Conservation (phyloP, 64 coral and sea anemone genomes). For the Pocillopora verrucosa region DNA sequence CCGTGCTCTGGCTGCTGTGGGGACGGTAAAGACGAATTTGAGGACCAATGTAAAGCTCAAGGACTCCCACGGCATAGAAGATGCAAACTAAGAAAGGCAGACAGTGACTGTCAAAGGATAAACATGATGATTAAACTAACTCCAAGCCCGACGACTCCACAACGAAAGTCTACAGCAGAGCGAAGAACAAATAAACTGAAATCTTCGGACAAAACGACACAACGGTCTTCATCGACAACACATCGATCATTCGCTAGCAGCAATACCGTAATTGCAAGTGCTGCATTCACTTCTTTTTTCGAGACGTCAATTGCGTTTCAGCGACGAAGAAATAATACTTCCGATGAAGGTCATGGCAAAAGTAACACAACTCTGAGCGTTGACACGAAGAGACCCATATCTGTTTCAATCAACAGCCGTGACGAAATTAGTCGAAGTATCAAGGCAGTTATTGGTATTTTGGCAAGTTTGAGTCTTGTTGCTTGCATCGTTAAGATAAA, state of each 20-base stretch:
- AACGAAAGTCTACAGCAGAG: too few species aligned
- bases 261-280: too few species aligned
- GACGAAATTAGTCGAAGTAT: not conserved
- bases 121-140: not conserved
- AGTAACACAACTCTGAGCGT: too few species aligned
- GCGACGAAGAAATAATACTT: too few species aligned
- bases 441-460: not conserved
- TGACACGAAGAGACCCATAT: not conserved
- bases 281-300: too few species aligned
- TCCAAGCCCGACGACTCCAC: too few species aligned
- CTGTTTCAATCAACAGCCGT: not conserved
- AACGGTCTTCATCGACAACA: too few species aligned
- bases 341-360: too few species aligned
- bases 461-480: not conserved
- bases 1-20: constrained; percentile 15
- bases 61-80: not conserved
- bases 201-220: too few species aligned
- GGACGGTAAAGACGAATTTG: constrained; percentile 13
- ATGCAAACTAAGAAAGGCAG: not conserved
- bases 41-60: not conserved
- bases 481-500: not conserved
- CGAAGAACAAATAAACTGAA: too few species aligned
- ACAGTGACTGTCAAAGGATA: not conserved
- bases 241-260: too few species aligned
- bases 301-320: too few species aligned